Evolutionary conservation across 2,113 vertebrate genomes (phyloP).

Genomic region (Rhadina sibilatrix): DNA sequence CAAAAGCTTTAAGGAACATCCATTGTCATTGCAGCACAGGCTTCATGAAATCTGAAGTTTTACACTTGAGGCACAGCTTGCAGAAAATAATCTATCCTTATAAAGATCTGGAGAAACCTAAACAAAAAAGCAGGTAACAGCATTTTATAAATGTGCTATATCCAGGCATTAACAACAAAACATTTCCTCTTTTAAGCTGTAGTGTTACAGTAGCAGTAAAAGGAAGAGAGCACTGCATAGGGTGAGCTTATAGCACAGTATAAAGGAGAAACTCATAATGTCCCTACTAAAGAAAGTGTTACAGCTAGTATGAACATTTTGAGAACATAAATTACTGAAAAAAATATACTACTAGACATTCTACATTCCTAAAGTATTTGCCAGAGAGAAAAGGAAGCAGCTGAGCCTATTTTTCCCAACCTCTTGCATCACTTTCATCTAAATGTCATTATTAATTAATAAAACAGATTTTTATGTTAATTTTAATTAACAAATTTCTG

Average conservation of each 20-base stretch:
- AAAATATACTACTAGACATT: not conserved
- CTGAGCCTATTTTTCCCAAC: not conserved
- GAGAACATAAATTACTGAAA: not conserved
- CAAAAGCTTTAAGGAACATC: slow-evolving; percentile 11
- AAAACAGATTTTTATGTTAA: not conserved
- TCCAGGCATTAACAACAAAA: not conserved
- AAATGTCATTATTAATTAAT: not conserved
- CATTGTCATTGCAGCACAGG: not conserved
- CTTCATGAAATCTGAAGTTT: not conserved
- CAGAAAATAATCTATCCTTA: slow-evolving; percentile 8
- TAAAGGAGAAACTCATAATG: not conserved
- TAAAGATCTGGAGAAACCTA: slow-evolving; percentile 25
- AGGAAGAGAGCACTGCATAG: not conserved
- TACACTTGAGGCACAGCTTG: slow-evolving; percentile 17
- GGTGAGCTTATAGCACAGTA: not conserved
- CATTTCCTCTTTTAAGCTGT: not conserved
- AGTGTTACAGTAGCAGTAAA: not conserved
- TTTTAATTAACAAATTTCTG: not conserved
- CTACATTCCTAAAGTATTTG: not conserved
- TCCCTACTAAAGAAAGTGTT: not conserved
- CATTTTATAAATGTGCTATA: not conserved
- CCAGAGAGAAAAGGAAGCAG: not conserved
- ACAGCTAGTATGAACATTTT: not conserved
- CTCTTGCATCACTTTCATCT: rapidly evolving
- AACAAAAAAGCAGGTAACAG: not conserved